A percentile compares a stretch with the other conserved stretches of the same genome.
phyloP scores from a whole-genome alignment of 2,888 invertebrate genomes.

The Halictus quadricinctus region DNA sequence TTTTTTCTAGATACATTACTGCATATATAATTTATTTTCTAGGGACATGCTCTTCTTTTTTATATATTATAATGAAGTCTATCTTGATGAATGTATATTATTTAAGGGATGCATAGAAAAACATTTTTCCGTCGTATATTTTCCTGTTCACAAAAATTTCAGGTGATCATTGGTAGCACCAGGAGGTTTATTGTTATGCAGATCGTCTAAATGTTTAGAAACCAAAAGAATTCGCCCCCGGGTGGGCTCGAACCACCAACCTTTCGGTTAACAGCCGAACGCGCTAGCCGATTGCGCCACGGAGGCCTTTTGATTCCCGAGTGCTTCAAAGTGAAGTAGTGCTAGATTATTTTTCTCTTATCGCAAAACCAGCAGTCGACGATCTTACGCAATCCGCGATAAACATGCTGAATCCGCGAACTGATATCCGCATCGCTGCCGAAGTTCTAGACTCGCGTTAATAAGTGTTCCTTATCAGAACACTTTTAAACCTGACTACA shows the following conservation, averaged over 20 bases:
- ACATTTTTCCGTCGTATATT: not conserved
- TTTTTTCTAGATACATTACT: too few relatives aligned
- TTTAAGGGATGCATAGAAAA: not conserved
- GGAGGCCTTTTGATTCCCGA: conserved; percentile 83
- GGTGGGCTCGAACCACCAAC: conserved; percentile 99
- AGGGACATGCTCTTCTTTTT: not conserved
- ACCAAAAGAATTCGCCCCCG: conserved; percentile 88
- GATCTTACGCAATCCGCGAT: not conserved
- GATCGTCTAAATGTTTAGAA: not conserved
- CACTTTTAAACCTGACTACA: not conserved
- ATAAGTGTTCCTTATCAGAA: not conserved
- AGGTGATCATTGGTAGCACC: not conserved
- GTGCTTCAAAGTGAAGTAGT: not conserved
- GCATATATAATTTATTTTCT: not conserved
- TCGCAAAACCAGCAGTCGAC: not conserved
- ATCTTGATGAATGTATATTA: not conserved
- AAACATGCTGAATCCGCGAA: not conserved
- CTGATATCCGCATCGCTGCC: not conserved
- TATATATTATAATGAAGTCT: not conserved
- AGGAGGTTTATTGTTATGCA: not conserved
- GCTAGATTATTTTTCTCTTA: not conserved
- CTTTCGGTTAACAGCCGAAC: conserved; percentile 99
- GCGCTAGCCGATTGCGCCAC: conserved; percentile 98
- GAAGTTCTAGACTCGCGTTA: not conserved
- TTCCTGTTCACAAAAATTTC: not conserved